Base-by-base conservation (phyloP, 2,888 invertebrate species). In the Axea sp. region DNA sequence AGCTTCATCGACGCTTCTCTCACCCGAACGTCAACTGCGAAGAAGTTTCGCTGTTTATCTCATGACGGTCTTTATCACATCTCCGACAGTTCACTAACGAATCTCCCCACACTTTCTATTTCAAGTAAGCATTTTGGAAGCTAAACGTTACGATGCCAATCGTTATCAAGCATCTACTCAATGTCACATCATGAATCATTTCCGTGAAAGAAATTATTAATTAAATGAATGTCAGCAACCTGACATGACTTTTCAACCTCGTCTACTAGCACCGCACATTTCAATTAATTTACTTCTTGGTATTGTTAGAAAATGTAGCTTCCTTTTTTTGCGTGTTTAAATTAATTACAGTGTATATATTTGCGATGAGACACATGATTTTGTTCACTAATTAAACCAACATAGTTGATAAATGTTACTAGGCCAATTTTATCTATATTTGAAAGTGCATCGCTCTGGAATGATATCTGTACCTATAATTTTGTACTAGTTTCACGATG, bases 381-480 rank as follows among this genome's bases (percentile, higher is more conserved):
- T n/a, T n/a, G n/a, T n/a, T n/a, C n/a, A 77, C 45, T 43, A 45
- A 53, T 67, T 12, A 35, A 41, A 65, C 26, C 37, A 43, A 24
- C 15, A 26, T 26, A 28, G 9, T 60, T 8, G 78, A 78, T 79
- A 83, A 86, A 84, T 82, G 83, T 83, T 80, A 78, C 76, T 76
- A 75, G 76, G 77, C 74, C 80, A 77, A 74, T 76, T 73, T 71
- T 76, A 77, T 81, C 80, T 80, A 80, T 80, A 82, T 82, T 81
- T 80, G 76, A 82, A 82, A 43, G 81, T 75, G 75, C 68, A 76
- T 45, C 62, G 14, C 30, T 22, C 22, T 11, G n/a, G n/a, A n/a
- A n/a, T n/a, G n/a, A 45, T 41, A 43, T 26, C 2, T 22, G 1
- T 31, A 26, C 51, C 17, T 17, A 24, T 51, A 41, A 62, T 31